Base-by-base conservation (phyloP, 2,888 invertebrate species). In the Pyrgus malvae region DNA sequence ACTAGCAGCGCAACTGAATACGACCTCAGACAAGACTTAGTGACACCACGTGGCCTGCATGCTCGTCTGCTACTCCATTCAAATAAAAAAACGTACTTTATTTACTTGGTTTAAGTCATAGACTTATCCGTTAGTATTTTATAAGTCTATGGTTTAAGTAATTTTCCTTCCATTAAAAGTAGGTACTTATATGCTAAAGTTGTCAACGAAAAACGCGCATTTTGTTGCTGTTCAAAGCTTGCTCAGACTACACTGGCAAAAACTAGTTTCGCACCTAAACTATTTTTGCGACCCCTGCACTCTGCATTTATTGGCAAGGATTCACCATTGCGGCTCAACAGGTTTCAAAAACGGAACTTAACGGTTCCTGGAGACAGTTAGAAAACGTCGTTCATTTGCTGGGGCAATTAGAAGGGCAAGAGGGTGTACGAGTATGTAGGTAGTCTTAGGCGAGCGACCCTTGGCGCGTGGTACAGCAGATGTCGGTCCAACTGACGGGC, bases 291-390 rank as follows among this genome's bases (percentile, higher is more conserved):
- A 83, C 89, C 88, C 88, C 79, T 86, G 86, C 84, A 80, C 69
- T 37, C 82, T 67, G 75, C 76, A 73, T 78, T 62, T 69, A 63
- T 66, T 66, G 70, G 62, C 69, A 66, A 63, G 77, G 74, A 76
- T 78, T 80, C 72, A 68, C 56, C 68, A 76, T 73, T 72, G 62
- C 74, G 68, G 67, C 64, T 70, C 71, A 80, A 80, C 88, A 76
- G 84, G 88, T 88, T 88, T 83, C 69, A 62, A 74, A 77, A 88
- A 89, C 87, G 85, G 81, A 82, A 83, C 78, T 75, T 89, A 90
- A 90, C 89, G 89, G 89, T 84, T 70, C 67, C 70, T 70, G 70
- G 72, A 68, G 86, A 75, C 88, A 85, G 89, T 89, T 87, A 74
- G 64, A 64, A 69, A 67, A 65, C 63, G 70, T 69, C 66, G 71